A percentile compares a stretch with the other conserved stretches of the same genome.
Evolutionary conservation across 2,113 vertebrate genomes (phyloP).

Genomic region (Bos indicus): DNA sequence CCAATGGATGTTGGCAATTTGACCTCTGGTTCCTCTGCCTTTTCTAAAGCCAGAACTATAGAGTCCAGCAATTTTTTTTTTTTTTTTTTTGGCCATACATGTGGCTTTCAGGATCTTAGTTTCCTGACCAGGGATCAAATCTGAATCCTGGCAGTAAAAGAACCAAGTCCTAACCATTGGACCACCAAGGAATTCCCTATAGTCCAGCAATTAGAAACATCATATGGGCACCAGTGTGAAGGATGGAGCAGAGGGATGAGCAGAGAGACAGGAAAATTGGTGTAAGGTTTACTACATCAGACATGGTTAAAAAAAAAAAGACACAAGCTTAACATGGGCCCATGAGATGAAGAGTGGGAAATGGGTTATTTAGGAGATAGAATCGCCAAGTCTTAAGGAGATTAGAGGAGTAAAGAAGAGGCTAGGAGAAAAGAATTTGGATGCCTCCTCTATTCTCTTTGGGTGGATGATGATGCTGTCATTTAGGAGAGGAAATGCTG

Average conservation of each 20-base stretch:
- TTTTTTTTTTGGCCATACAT: not conserved
- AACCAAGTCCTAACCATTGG: not conserved
- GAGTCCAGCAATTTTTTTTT: not conserved
- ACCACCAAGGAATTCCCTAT: not conserved
- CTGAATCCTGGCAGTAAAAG: not conserved
- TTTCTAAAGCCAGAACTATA: too few relatives aligned
- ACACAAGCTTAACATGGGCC: not conserved
- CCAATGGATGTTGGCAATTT: too few relatives aligned
- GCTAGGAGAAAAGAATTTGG: not conserved
- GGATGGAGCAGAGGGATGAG: not conserved
- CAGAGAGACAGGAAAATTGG: not conserved
- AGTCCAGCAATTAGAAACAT: not conserved
- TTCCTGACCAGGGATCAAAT: not conserved
- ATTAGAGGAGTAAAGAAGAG: not conserved
- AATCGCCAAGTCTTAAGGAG: not conserved
- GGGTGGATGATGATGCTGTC: not conserved
- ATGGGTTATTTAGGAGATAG: not conserved
- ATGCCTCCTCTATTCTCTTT: not conserved
- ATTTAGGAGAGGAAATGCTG: not conserved
- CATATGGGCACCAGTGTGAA: not conserved
- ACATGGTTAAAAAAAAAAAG: not conserved
- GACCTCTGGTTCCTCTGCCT: too few relatives aligned
- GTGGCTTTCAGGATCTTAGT: not conserved
- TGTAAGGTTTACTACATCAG: not conserved
- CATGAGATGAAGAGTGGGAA: not conserved